Evolutionary conservation across 37 sponge, comb jelly and placozoan genomes (phyloP), one percentile per base, ranked within the genome.

Genomic region (Geodia barretti): DNA sequence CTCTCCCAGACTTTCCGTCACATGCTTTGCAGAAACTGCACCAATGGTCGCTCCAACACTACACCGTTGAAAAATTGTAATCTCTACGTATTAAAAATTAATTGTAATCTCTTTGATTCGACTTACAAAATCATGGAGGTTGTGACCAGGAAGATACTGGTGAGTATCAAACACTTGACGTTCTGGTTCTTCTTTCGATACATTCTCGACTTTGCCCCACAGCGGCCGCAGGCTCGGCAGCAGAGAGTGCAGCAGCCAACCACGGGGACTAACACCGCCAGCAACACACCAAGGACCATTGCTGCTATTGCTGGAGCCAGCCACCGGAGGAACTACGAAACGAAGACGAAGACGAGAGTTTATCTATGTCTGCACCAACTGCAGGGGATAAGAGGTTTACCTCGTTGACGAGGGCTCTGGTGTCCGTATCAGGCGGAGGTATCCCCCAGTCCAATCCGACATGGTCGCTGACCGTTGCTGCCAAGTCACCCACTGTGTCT

Each of bases 141-240:
- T 4, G 71, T 28, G 5, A 70, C 20, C 37, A 80, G 39, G 1
- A 80, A 34, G 25, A 70, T 58, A 38, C 41, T 0, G n/a, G 80
- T 35, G 2, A 30, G 23, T 24, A 70, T 36, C n/a, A 80, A 20
- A 58, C 80, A 80, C 61, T 80, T 80, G 60, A 33, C 71, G 24
- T 14, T 28, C 71, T 80, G 71, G 60, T 80, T 8, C 36, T 80
- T 80, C 30, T 9, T 34, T 3, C 38, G 58, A 35, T 80, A 70
- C 36, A 11, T 0, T 42, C 68, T 29, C 5, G 60, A 41, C 60
- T 80, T 68, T 9, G 62, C 80, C 20, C 80, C 80, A 35, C 80
- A 80, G 21, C 58, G 5, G 23, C 80, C 80, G 70, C 71, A 26
- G 19, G 33, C n/a, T 35, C 80, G 58, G 39, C 80, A 80, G 71